Evolutionary conservation across 2,888 invertebrate species (phyloP), one percentile per base, ranked within the genome.

Genomic region (Clostera curtula): DNA sequence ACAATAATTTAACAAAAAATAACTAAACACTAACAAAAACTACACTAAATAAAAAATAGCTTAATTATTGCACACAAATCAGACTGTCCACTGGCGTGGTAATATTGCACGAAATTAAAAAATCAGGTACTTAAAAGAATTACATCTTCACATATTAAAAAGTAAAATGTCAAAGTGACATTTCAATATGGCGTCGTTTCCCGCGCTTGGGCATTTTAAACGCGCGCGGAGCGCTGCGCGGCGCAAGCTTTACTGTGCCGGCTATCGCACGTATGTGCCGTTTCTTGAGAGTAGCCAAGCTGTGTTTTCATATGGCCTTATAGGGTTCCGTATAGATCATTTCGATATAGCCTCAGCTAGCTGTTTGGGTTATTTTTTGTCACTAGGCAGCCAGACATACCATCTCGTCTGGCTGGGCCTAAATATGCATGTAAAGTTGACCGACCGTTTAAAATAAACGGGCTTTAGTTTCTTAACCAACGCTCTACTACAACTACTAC

Each of bases 31-130:
- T 56, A 54, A 57, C 42, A 29, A 20, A 31, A 28, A 38, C 37
- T 24, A 44, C 51, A 49, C 37, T 44, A 54, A 46, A 28, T 24
- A 34, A 28, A 34, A 37, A 48, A 52, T 54, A 56, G n/a, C n/a
- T n/a, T n/a, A 45, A 47, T 56, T 73, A 75, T 82, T 82, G 82
- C 82, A 83, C 82, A 45, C 31, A 52, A 53, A 30, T 72, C 71
- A 71, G 79, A 77, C 79, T 72, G 67, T 60, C 75, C 77, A 77
- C 76, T 28, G 25, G 35, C 34, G 31, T 46, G 61, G 52, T 30
- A 7, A 52, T 80, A 80, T 80, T 80, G 79, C 79, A 80, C 79
- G 53, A 43, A 33, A 40, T 40, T 39, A 53, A 43, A 38, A 48
- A 49, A 50, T 68, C 73, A 73, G 74, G 73, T 74, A 74, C 73